Evolutionary conservation across 2,888 invertebrate genomes (phyloP), one percentile per base, ranked within the genome.

Genomic region (Drosophila cognata): DNA sequence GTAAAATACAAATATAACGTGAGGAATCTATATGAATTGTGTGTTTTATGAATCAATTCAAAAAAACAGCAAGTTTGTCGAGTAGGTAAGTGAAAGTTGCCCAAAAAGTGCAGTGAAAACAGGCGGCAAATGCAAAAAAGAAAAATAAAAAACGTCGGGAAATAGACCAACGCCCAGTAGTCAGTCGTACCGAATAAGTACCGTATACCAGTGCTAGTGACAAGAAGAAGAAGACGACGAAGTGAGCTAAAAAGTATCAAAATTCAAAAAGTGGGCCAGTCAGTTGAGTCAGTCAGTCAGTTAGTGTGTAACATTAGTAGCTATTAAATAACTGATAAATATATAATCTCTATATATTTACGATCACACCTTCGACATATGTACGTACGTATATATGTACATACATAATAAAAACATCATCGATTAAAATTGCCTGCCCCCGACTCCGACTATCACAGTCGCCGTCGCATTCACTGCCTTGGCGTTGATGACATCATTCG

Each of bases 401-500:
- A 57, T 57, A 66, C 73, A 69, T 84, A 79, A 84, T 78, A 82
- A 84, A 84, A 87, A 87, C 87, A 85, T 85, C 88, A 85, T 88
- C 88, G 85, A 88, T 85, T 85, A 82, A 86, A 86, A 85, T 88
- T 85, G 86, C 71, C 79, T 77, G 73, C 82, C 76, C 74, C 73
- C 79, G 64, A 70, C 78, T 69, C 73, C 76, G 61, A 70, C 74
- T 69, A 74, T 75, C 74, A 64, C 71, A 69, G 77, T 66, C 66
- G 59, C 66, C 53, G 71, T 68, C 65, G 57, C 70, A 41, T 53
- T 62, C 56, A 75, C 74, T 73, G 71, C 75, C 46, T 46, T 79
- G 35, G 70, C 88, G 83, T 83, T 88, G 85, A 86, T 86, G 85
- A 86, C 85, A 86, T 86, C 85, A 86, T 86, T 85, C 81, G 68